phyloP scores from a whole-genome alignment of 2,113 vertebrate species.

The Silurus glanis region DNA sequence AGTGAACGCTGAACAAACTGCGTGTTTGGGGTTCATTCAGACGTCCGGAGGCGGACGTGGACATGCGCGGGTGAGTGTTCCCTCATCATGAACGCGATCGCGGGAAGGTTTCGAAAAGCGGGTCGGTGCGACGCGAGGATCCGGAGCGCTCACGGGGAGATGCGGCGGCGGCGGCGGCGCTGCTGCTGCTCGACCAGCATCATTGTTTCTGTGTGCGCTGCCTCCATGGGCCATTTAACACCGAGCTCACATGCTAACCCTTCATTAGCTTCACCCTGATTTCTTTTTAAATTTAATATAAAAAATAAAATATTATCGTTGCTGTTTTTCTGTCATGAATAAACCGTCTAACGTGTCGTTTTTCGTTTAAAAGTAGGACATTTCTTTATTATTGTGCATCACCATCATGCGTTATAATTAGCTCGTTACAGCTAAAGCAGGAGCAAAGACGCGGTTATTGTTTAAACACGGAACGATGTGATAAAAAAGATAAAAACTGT shows the following conservation, averaged over 20 bases:
- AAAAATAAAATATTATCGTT: neutral
- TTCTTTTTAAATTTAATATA: neutral
- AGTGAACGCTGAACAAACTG: slow-evolving; percentile 67
- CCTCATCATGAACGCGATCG: neutral
- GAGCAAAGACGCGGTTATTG: neutral
- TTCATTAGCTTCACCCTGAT: neutral
- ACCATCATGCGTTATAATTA: neutral
- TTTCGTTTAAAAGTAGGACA: neutral
- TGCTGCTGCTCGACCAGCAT: slow-evolving; percentile 65
- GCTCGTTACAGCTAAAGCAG: slow-evolving; percentile 1
- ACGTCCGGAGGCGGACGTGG: slow-evolving; percentile 64
- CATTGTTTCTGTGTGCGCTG: slow-evolving; percentile 73
- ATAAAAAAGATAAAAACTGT: neutral
- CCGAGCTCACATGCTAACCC: slow-evolving; percentile 17
- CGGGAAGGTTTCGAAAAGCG: slow-evolving; percentile 48
- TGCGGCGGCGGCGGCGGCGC: no score
- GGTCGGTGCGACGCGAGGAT: slow-evolving; percentile 37
- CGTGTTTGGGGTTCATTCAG: slow-evolving; percentile 55
- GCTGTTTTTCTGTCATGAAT: neutral
- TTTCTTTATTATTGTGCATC: neutral
- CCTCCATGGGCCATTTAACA: slow-evolving; percentile 61
- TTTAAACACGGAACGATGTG: neutral
- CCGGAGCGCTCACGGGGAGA: slow-evolving; percentile 53
- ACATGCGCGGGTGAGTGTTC: slow-evolving; percentile 73
- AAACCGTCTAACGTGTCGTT: neutral